Percentiles rank a stretch among this genome's conserved stretches.
phyloP scores from a whole-genome alignment of 2,888 invertebrate genomes.

The Drosophila subsilvestris region DNA sequence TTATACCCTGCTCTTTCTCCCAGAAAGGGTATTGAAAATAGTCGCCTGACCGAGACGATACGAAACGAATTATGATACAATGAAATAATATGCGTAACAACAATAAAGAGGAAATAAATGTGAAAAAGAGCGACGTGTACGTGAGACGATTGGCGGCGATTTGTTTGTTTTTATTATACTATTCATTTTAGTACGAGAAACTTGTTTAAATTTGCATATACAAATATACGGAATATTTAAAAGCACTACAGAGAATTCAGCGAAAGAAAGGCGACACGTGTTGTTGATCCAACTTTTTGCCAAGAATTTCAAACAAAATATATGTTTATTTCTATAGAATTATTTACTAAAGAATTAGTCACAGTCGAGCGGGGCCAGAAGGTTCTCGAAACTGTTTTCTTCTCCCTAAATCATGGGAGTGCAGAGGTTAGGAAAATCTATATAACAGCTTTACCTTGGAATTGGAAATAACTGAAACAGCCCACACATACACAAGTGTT shows the following conservation, averaged over 20 bases:
- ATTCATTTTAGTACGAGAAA: constrained; percentile 24
- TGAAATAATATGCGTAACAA: not conserved
- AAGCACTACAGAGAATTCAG: constrained; percentile 6
- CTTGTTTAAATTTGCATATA: constrained; percentile 20
- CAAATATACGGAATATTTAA: not conserved
- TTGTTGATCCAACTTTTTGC: constrained; percentile 27
- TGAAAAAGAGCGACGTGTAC: constrained; percentile 7
- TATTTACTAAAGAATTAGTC: constrained; percentile 22
- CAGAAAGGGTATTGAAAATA: not conserved
- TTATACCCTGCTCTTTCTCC: not conserved
- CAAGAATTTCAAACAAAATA: constrained; percentile 14
- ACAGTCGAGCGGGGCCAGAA: constrained; percentile 18
- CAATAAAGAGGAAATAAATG: not conserved
- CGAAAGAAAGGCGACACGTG: constrained; percentile 36
- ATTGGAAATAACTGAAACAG: not conserved
- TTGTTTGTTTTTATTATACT: constrained; percentile 60
- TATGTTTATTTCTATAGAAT: not conserved
- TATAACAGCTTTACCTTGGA: not conserved
- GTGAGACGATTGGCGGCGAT: constrained; percentile 3
- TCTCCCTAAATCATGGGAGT: not conserved
- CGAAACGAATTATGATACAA: not conserved
- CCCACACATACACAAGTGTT: constrained; percentile 17
- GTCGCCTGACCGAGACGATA: not conserved
- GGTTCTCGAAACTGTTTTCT: constrained; percentile 40
- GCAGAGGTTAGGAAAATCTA: not conserved